Evolutionary conservation across 1,140 invertebrate genomes (phyloP).

Genomic region (Gonioctena quinquepunctata): DNA sequence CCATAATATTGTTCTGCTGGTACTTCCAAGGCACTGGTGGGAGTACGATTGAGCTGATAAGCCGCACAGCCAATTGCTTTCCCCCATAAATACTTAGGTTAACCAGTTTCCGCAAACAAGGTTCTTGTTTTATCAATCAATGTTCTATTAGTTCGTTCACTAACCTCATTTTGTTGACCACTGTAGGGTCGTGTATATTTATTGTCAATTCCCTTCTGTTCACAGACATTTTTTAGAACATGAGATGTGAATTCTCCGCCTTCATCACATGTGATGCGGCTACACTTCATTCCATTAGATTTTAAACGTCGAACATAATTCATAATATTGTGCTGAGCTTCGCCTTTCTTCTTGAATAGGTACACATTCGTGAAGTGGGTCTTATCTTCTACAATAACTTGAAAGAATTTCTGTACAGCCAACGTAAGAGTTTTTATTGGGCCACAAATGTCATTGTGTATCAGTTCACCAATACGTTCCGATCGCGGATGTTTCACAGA

Average conservation of each 20-base stretch:
- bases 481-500: too few relatives aligned
- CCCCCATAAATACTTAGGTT: conserved; percentile 34
- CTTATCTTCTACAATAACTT: conserved; percentile 20
- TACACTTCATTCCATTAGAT: conserved; percentile 5
- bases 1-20: too few relatives aligned
- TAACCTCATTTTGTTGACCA: conserved; percentile 59
- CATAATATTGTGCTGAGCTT: conserved; percentile 23
- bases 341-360: conserved; percentile 23
- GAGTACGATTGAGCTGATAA: conserved; percentile 13
- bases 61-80: conserved; percentile 24
- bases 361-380: conserved; percentile 19
- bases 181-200: conserved; percentile 51
- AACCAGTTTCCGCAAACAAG: conserved; percentile 44
- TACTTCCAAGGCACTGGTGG: conserved; percentile 9
- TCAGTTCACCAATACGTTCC: conserved; percentile 15
- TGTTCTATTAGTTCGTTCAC: conserved; percentile 58
- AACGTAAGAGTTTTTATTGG: not conserved
- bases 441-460: not conserved
- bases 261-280: conserved; percentile 27
- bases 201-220: conserved; percentile 32
- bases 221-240: conserved; percentile 35
- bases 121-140: conserved; percentile 54
- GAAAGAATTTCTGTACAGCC: conserved; percentile 3
- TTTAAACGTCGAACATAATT: conserved; percentile 6
- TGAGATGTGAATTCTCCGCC: conserved; percentile 38